Percentiles rank a stretch among this genome's conserved stretches.
Evolutionary conservation across 2,113 vertebrate species (phyloP).

Genomic region (Ascaphus truei): DNA sequence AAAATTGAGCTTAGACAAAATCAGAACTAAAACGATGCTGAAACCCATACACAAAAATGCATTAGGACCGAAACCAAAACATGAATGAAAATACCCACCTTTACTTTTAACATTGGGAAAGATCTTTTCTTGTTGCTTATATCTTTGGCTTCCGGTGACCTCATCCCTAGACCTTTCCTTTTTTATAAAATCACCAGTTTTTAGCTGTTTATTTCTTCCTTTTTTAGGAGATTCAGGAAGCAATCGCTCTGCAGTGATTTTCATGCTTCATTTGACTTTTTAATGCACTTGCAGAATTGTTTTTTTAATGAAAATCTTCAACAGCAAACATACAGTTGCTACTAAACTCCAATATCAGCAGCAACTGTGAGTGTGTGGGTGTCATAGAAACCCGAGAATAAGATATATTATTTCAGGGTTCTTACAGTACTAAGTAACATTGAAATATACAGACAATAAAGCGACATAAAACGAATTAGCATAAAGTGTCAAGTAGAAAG

Average conservation of each 20-base stretch:
- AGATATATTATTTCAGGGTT: slow-evolving; percentile 19
- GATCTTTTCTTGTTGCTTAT: neutral
- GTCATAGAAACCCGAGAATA: slow-evolving; percentile 26
- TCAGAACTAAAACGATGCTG: no score
- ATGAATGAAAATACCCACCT: no score
- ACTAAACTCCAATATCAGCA: slow-evolving; percentile 19
- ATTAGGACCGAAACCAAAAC: no score
- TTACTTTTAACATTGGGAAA: no score
- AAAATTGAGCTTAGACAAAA: no score
- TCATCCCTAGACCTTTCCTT: neutral
- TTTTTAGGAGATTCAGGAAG: slow-evolving; percentile 15
- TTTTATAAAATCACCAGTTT: slow-evolving; percentile 6
- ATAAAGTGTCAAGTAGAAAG: slow-evolving; percentile 8
- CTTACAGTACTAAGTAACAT: slow-evolving; percentile 17
- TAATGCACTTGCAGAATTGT: slow-evolving; percentile 26
- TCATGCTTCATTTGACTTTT: slow-evolving; percentile 26
- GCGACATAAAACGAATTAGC: slow-evolving; percentile 11
- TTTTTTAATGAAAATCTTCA: slow-evolving; percentile 1
- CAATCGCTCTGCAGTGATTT: slow-evolving; percentile 17
- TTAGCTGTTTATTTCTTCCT: slow-evolving; percentile 20
- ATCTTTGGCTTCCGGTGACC: slow-evolving; percentile 12
- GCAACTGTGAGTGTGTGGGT: slow-evolving; percentile 12
- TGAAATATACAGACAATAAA: neutral
- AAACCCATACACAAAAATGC: no score
- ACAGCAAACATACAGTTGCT: slow-evolving; percentile 3